Evolutionary conservation across 1,140 invertebrate species (phyloP).

Genomic region (Ceratitis capitata): DNA sequence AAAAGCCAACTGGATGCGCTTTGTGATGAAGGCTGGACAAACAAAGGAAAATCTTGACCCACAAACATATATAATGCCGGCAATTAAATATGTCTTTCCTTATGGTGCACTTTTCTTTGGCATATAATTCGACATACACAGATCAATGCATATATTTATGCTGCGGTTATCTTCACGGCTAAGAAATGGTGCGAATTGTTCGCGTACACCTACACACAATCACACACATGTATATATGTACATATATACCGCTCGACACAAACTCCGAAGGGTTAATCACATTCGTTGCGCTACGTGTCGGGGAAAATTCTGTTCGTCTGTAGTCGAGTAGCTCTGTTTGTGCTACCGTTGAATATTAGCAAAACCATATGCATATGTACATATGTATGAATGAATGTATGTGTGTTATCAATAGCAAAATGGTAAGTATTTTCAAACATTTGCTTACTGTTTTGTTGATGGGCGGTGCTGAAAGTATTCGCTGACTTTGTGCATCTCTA

Average conservation of each 20-base stretch:
- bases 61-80: slow-evolving; percentile 23
- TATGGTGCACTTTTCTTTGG: neutral
- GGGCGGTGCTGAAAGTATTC: neutral
- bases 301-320: neutral
- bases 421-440: neutral
- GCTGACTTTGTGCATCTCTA: neutral
- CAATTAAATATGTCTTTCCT: slow-evolving; percentile 4
- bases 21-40: neutral
- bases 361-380: neutral
- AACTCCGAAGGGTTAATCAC: slow-evolving; percentile 40
- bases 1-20: neutral
- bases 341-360: neutral
- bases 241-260: no score
- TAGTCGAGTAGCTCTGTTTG: neutral
- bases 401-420: no score
- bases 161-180: neutral
- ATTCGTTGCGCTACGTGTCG: slow-evolving; percentile 38
- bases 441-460: neutral
- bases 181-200: neutral
- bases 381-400: no score
- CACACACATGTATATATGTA: neutral
- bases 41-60: neutral
- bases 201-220: neutral
- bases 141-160: neutral
- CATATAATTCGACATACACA: neutral